Conservation (phyloP, 2,888 invertebrate genomes). For the Hemistola chrysoprasaria region DNA sequence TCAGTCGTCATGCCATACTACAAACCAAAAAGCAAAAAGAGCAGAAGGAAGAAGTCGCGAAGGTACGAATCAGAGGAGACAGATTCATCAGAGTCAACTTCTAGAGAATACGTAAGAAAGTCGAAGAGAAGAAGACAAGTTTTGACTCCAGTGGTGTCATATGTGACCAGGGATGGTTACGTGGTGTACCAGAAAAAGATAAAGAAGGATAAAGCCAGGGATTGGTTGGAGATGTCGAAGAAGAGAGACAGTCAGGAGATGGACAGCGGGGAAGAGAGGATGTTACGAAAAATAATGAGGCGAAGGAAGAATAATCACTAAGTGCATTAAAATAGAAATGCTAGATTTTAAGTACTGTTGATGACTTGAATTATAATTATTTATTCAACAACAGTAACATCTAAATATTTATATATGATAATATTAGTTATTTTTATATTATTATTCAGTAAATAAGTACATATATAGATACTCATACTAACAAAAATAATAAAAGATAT, state of each 20-base stretch:
- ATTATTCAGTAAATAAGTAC: no score
- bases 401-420: no score
- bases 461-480: no score
- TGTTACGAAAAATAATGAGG: constrained; percentile 19
- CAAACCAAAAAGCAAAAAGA: constrained; percentile 28
- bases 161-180: constrained; percentile 64
- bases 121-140: constrained; percentile 41
- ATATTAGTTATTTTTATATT: no score
- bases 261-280: constrained; percentile 15
- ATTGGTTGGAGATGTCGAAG: constrained; percentile 51
- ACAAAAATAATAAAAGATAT: no score
- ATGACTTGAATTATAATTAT: no score
- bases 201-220: constrained; percentile 58
- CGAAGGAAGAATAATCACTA: constrained; percentile 7
- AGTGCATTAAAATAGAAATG: no score
- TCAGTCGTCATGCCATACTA: constrained; percentile 65
- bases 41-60: constrained; percentile 27
- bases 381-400: no score
- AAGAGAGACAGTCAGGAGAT: constrained; percentile 13
- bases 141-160: constrained; percentile 67
- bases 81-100: constrained; percentile 26
- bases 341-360: no score
- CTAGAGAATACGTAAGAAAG: constrained; percentile 29
- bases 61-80: constrained; percentile 18
- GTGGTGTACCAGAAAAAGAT: constrained; percentile 70